These are phyloP conservation scores for Drymodes brunneopygia DNA, from an alignment of 2,113 vertebrate species.

Conservation along the genomic window DNA sequence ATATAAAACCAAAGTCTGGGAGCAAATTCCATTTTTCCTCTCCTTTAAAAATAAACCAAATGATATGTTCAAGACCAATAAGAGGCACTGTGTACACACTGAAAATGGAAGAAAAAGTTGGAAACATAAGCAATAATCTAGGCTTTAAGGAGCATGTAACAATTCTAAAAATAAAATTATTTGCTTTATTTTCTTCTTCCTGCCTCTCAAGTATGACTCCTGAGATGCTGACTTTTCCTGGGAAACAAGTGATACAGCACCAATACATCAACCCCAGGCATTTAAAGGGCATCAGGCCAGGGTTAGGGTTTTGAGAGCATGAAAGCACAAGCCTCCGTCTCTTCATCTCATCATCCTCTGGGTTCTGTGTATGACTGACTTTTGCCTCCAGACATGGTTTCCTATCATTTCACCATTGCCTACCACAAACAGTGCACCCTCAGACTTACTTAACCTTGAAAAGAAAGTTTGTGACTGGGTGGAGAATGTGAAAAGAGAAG, in stretches of 20 bases:
- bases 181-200: neutral
- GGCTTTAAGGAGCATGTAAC: neutral
- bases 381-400: neutral
- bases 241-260: neutral
- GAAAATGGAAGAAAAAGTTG: neutral
- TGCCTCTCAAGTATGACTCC: neutral
- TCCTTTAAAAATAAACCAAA: conserved; percentile 1
- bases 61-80: neutral
- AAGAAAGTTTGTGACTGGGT: neutral
- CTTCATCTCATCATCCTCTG: neutral
- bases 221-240: neutral
- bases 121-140: neutral
- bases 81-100: neutral
- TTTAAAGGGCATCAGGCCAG: neutral
- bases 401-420: neutral
- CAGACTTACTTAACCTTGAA: neutral
- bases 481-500: neutral
- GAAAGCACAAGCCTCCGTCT: neutral
- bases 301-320: neutral
- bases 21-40: conserved; percentile 6
- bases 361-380: neutral
- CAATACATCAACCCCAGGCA: neutral
- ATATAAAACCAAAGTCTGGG: neutral
- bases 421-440: neutral
- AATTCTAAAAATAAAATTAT: neutral